Conservation (phyloP, 2,888 invertebrate species). For the Callimorpha dominula region DNA sequence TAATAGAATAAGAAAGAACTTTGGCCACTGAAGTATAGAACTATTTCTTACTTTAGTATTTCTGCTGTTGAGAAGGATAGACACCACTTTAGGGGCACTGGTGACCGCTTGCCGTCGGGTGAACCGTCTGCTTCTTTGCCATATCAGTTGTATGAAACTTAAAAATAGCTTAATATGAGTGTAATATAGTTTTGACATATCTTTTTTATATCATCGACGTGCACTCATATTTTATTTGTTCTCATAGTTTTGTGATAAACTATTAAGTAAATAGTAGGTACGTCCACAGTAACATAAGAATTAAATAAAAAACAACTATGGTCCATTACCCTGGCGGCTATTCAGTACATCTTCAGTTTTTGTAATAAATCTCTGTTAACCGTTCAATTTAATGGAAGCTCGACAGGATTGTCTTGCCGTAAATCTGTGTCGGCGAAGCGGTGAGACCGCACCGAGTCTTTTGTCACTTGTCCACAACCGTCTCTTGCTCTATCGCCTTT, state of each 20-base stretch:
- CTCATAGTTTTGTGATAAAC: not conserved
- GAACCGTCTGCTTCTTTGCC: no score
- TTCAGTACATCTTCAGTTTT: slow-evolving; percentile 42
- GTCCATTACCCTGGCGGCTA: slow-evolving; percentile 16
- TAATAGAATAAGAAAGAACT: no score
- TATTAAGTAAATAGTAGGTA: not conserved
- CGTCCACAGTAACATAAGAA: not conserved
- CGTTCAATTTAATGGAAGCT: slow-evolving; percentile 55
- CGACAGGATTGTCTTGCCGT: slow-evolving; percentile 56
- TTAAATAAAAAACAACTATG: not conserved
- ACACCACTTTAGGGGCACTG: not conserved
- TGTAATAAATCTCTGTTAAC: slow-evolving; percentile 53
- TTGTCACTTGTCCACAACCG: slow-evolving; percentile 65
- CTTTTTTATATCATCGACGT: no score
- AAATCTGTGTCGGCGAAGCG: slow-evolving; percentile 58
- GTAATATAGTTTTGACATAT: no score
- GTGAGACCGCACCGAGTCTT: slow-evolving; percentile 57
- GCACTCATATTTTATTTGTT: no score
- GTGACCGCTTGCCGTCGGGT: not conserved
- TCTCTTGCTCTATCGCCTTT: slow-evolving; percentile 36
- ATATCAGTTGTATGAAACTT: no score
- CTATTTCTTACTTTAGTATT: no score
- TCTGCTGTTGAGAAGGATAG: not conserved
- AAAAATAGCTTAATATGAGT: no score
- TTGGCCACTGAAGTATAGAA: no score